Conservation (phyloP, 2,113 vertebrate species). For the Phycodurus eques region DNA sequence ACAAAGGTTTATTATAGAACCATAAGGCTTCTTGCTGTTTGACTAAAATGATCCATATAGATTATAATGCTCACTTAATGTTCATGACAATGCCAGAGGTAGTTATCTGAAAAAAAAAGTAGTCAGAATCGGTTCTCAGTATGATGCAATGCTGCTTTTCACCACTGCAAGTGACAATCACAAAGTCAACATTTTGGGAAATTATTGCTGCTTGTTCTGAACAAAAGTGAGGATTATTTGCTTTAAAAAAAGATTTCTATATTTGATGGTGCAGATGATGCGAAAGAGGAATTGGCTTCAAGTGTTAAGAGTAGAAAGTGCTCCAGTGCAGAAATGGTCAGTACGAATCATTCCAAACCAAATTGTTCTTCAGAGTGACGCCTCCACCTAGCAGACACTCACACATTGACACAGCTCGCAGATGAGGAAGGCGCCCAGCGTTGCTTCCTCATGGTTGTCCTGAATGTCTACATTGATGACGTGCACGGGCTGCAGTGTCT, state of each 20-base stretch:
- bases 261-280: background rate
- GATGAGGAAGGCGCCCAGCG: slow-evolving; percentile 95
- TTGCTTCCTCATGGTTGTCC: slow-evolving; percentile 98
- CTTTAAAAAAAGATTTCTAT: background rate
- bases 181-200: background rate
- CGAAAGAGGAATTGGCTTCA: background rate
- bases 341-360: background rate
- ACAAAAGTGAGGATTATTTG: background rate
- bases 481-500: slow-evolving; percentile 92
- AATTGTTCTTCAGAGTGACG: background rate
- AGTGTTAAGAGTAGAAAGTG: background rate
- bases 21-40: background rate
- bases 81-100: background rate
- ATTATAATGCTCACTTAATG: background rate
- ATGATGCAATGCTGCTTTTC: no score
- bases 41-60: background rate
- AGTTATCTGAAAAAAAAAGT: no score
- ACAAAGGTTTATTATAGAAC: slow-evolving; percentile 6
- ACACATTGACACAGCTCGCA: slow-evolving; percentile 99
- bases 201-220: background rate
- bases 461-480: slow-evolving; percentile 99
- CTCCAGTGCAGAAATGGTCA: background rate
- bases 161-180: background rate
- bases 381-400: slow-evolving; percentile 67
- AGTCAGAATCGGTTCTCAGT: no score